Evolutionary conservation across 2,113 vertebrate species (phyloP).

Genomic region (Istiophorus platypterus): DNA sequence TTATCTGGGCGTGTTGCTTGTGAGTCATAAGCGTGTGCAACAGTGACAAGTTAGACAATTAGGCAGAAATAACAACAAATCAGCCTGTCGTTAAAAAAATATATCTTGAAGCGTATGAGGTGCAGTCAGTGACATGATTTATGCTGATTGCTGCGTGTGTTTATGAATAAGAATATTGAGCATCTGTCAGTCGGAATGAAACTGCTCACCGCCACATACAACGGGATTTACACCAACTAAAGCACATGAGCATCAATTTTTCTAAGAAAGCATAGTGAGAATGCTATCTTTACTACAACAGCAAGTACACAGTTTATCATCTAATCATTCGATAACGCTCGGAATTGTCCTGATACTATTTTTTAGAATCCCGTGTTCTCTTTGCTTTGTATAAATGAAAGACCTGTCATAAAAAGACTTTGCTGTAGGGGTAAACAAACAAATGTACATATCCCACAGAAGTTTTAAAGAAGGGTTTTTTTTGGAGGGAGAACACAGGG

Average conservation of each 20-base stretch:
- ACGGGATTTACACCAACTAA: slow-evolving; percentile 50
- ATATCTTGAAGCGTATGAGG: slow-evolving; percentile 64
- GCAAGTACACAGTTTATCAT: neutral
- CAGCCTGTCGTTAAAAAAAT: slow-evolving; percentile 73
- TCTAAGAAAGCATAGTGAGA: slow-evolving; percentile 48
- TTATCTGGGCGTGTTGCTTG: slow-evolving; percentile 74
- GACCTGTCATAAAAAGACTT: slow-evolving; percentile 48
- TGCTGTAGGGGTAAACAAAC: slow-evolving; percentile 84
- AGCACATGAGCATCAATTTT: slow-evolving; percentile 49
- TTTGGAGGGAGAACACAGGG: slow-evolving; percentile 83
- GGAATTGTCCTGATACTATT: neutral
- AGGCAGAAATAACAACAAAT: slow-evolving; percentile 81
- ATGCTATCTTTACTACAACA: slow-evolving; percentile 28
- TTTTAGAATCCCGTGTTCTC: neutral
- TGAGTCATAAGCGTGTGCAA: slow-evolving; percentile 77
- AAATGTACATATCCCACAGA: slow-evolving; percentile 79
- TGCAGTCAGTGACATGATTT: slow-evolving; percentile 67
- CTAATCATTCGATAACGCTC: neutral
- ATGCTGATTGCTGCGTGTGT: slow-evolving; percentile 79
- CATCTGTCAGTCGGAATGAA: slow-evolving; percentile 64
- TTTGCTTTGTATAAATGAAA: slow-evolving; percentile 44
- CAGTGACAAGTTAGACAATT: slow-evolving; percentile 80
- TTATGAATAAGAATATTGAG: slow-evolving; percentile 73
- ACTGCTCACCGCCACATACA: slow-evolving; percentile 33
- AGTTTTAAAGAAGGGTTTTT: slow-evolving; percentile 66